phyloP scores from a whole-genome alignment of 2,797 vertebrate species.

The Melanogrammus aeglefinus region DNA sequence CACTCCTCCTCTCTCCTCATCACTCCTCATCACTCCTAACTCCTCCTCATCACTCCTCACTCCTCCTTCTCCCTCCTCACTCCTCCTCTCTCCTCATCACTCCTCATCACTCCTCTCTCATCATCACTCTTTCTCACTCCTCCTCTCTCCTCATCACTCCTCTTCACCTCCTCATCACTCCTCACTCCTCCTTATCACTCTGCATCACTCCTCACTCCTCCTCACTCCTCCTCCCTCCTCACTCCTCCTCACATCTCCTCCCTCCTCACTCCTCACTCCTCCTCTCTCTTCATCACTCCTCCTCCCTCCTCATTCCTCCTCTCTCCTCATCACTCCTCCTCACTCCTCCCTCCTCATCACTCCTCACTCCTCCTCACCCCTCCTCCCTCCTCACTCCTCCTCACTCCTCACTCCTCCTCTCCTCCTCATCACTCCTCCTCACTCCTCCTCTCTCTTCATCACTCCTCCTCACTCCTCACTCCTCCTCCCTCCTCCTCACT shows the following conservation, averaged over 20 bases:
- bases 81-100: no score
- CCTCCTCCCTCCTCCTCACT: not conserved
- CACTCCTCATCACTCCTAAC: no score
- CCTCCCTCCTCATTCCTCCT: no score
- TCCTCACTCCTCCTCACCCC: no score
- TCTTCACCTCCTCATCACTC: not conserved
- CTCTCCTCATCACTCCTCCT: not conserved
- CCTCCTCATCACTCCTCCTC: not conserved
- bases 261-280: not conserved
- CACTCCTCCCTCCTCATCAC: not conserved
- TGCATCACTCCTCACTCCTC: not conserved
- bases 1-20: no score
- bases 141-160: not conserved
- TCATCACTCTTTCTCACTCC: no score
- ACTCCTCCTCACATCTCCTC: not conserved
- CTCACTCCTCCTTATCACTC: not conserved
- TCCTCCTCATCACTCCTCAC: no score
- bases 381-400: not conserved
- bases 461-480: slow-evolving; percentile 20
- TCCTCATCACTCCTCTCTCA: no score
- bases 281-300: not conserved
- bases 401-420: not conserved
- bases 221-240: not conserved
- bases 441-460: no score
- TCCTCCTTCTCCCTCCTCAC: no score